phyloP scores from a whole-genome alignment of 2,113 vertebrate species.

The Sapajus apella region DNA sequence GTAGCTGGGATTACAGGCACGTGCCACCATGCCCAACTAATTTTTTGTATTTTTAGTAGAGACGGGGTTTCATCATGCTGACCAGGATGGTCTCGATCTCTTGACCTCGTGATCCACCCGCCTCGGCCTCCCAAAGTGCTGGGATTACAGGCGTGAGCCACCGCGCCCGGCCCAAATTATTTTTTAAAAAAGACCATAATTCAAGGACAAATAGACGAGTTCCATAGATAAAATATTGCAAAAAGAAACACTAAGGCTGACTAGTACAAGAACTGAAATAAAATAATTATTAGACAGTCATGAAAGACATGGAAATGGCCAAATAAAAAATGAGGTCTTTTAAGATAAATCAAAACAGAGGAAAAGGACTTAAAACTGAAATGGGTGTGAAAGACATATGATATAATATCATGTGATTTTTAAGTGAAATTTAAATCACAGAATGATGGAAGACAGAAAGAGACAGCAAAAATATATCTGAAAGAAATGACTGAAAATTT shows the following conservation, averaged over 20 bases:
- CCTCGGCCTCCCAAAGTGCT: no score
- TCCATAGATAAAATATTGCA: background rate
- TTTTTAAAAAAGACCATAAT: background rate
- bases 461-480: background rate
- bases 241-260: background rate
- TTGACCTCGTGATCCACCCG: no score
- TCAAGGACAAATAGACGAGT: background rate
- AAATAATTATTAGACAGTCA: background rate
- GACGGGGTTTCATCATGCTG: no score
- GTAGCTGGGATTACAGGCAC: no score
- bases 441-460: background rate
- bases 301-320: background rate
- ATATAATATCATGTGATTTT: background rate
- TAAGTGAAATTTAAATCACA: background rate
- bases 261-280: background rate
- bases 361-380: background rate
- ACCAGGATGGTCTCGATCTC: no score
- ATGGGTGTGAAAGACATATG: background rate
- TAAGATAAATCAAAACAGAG: background rate
- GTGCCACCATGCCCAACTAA: no score
- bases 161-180: background rate
- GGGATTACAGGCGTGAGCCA: no score
- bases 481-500: background rate
- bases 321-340: background rate
- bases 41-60: no score